These are phyloP conservation scores for Trididemnum clinides DNA, from an alignment of 23 tunicate genomes.

Conservation along the genomic window DNA sequence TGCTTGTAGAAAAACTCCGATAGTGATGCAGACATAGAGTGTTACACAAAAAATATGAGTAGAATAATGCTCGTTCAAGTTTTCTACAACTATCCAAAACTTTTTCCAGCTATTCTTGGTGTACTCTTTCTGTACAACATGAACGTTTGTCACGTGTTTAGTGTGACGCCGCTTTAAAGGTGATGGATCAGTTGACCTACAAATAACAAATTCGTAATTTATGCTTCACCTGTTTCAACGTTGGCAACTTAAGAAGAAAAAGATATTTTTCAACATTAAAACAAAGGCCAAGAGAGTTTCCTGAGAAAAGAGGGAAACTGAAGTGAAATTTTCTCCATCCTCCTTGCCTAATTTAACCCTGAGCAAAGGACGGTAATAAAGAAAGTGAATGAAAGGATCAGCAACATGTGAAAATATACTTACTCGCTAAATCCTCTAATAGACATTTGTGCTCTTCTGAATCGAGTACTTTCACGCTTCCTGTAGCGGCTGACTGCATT, in stretches of 20 bases:
- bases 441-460: conserved; percentile 4
- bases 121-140: conserved; percentile 5
- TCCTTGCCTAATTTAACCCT: too few relatives aligned
- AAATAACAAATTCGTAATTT: too few relatives aligned
- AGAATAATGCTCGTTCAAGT: conserved; percentile 31
- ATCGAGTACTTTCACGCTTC: background rate
- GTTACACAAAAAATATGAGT: conserved; percentile 42
- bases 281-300: too few relatives aligned
- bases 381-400: too few relatives aligned
- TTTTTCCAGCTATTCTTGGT: background rate
- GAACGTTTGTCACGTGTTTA: background rate
- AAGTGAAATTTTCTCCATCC: too few relatives aligned
- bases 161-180: conserved; percentile 31
- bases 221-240: too few relatives aligned
- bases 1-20: conserved; percentile 53
- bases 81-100: conserved; percentile 13
- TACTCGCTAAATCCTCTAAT: too few relatives aligned
- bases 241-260: too few relatives aligned
- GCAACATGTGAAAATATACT: too few relatives aligned
- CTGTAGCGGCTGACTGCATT: background rate
- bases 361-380: too few relatives aligned
- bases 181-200: background rate
- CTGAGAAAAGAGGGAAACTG: too few relatives aligned
- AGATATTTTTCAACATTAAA: too few relatives aligned
- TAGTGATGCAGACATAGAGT: conserved; percentile 37